These are phyloP conservation scores for Galeopterus variegatus DNA, from an alignment of 2,113 vertebrate genomes.

Conservation along the genomic window DNA sequence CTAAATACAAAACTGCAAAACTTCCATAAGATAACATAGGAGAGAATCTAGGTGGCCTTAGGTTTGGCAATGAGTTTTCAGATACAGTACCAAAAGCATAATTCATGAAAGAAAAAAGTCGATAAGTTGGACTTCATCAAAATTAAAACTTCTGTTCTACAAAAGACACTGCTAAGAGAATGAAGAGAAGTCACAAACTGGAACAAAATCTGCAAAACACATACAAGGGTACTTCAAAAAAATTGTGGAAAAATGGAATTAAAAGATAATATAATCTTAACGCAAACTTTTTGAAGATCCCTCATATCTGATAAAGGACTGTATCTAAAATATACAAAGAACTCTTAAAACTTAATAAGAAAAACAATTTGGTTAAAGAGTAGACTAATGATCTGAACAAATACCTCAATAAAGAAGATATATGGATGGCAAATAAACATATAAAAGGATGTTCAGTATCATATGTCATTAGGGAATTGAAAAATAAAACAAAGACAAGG, in stretches of 20 bases:
- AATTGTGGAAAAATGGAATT: no score
- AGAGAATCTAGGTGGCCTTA: background rate
- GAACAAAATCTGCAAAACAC: background rate
- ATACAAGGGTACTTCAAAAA: no score
- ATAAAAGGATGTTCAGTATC: background rate
- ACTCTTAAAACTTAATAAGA: background rate
- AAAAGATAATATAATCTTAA: no score
- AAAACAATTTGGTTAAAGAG: background rate
- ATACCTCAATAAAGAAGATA: background rate
- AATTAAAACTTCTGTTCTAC: background rate
- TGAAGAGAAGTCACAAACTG: background rate
- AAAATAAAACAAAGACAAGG: background rate
- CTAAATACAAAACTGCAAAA: background rate
- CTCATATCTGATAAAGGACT: background rate
- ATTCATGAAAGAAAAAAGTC: background rate
- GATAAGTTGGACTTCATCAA: background rate
- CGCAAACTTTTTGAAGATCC: no score
- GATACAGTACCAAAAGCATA: background rate
- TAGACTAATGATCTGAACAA: background rate
- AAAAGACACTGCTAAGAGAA: background rate
- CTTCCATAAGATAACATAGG: background rate
- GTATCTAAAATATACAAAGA: background rate
- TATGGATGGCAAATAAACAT: background rate
- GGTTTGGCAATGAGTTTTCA: background rate
- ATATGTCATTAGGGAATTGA: background rate